Evolutionary conservation across 2,888 invertebrate genomes (phyloP).

Genomic region (Trilocha varians): DNA sequence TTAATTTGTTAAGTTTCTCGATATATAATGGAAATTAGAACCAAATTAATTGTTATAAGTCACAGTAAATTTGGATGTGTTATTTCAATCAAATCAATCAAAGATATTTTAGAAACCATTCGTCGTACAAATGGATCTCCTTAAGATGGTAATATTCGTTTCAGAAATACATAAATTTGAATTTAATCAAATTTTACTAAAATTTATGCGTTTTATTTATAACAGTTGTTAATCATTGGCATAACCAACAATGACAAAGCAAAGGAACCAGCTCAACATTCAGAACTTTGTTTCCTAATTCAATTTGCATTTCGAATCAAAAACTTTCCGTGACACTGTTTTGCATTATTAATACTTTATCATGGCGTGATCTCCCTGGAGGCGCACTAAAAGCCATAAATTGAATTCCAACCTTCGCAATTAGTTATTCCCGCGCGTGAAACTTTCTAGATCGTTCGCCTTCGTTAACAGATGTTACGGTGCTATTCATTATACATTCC

Average conservation of each 20-base stretch:
- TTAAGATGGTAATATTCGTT: background rate
- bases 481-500: constrained; percentile 74
- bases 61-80: no score
- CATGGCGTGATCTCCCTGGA: constrained; percentile 67
- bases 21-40: no score
- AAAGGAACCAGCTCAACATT: constrained; percentile 47
- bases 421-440: constrained; percentile 74
- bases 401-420: constrained; percentile 73
- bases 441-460: constrained; percentile 73
- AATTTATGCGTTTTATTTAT: constrained; percentile 1
- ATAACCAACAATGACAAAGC: constrained; percentile 48
- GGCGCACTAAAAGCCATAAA: constrained; percentile 71
- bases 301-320: constrained; percentile 71
- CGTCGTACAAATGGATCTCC: background rate
- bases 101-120: background rate
- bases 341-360: constrained; percentile 73
- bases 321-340: constrained; percentile 73
- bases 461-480: constrained; percentile 74
- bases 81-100: background rate
- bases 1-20: no score
- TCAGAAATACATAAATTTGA: background rate
- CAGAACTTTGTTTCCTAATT: constrained; percentile 68
- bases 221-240: constrained; percentile 41
- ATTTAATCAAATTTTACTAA: background rate
- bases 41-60: no score